These are phyloP conservation scores for Osmerus mordax DNA, from an alignment of 2,113 vertebrate species.

Conservation along the genomic window DNA sequence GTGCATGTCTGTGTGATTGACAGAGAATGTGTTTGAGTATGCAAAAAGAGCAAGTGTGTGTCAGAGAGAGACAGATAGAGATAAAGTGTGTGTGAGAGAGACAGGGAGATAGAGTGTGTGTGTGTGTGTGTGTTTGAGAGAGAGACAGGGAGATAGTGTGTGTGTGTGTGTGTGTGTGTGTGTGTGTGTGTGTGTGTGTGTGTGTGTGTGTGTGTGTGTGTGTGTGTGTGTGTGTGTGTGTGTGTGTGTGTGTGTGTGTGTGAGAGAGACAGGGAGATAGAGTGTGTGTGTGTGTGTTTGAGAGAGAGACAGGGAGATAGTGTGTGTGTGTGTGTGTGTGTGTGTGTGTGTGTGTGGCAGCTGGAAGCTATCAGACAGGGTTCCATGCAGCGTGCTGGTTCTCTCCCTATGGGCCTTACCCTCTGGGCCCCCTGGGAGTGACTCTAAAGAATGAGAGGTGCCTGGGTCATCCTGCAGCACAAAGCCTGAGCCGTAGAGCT, in stretches of 20 bases:
- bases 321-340: too few species aligned
- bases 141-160: conserved; percentile 13
- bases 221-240: conserved; percentile 20
- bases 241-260: conserved; percentile 19
- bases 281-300: conserved; percentile 16
- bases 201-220: conserved; percentile 18
- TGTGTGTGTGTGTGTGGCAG: conserved; percentile 10
- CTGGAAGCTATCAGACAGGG: conserved; percentile 73
- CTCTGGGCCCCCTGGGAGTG: conserved; percentile 94
- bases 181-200: conserved; percentile 1
- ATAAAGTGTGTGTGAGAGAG: conserved; percentile 11
- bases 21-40: background rate
- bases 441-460: conserved; percentile 92
- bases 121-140: conserved; percentile 14
- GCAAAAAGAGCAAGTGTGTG: background rate
- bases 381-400: conserved; percentile 81
- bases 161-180: conserved; percentile 13
- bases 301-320: background rate
- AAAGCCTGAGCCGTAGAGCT: conserved; percentile 95
- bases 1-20: background rate
- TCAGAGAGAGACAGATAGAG: background rate
- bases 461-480: conserved; percentile 93
- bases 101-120: background rate
- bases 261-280: background rate
- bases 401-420: conserved; percentile 92